Evolutionary conservation across 1,140 invertebrate species (phyloP).

Genomic region (Bombus superbus): DNA sequence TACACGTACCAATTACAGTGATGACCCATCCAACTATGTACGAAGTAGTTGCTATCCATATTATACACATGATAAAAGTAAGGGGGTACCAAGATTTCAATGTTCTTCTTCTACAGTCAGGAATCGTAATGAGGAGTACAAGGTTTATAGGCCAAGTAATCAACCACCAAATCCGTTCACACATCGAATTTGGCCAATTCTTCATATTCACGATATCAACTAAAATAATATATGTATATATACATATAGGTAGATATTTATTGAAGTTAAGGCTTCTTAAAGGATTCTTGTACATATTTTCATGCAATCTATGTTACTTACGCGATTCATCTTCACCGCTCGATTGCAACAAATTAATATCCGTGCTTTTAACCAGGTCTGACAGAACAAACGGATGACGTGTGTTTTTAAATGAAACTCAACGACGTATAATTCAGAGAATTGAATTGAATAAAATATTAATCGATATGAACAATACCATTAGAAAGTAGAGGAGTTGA

Average conservation of each 20-base stretch:
- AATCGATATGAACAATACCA: slow-evolving; percentile 45
- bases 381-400: background rate
- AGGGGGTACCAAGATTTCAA: slow-evolving; percentile 83
- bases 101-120: slow-evolving; percentile 86
- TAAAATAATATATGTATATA: slow-evolving; percentile 58
- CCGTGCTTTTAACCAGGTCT: slow-evolving; percentile 50
- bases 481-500: slow-evolving; percentile 74
- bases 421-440: background rate
- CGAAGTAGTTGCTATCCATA: slow-evolving; percentile 86
- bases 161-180: slow-evolving; percentile 86
- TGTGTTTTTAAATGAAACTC: slow-evolving; percentile 31
- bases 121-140: slow-evolving; percentile 88
- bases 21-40: slow-evolving; percentile 90
- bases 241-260: too few species aligned
- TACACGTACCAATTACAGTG: slow-evolving; percentile 85
- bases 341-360: slow-evolving; percentile 31
- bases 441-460: slow-evolving; percentile 13
- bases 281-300: background rate
- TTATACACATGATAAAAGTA: slow-evolving; percentile 87
- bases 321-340: slow-evolving; percentile 56
- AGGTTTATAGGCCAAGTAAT: slow-evolving; percentile 89
- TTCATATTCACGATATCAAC: slow-evolving; percentile 84
- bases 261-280: too few species aligned
- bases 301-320: slow-evolving; percentile 35
- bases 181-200: slow-evolving; percentile 83